Evolutionary conservation across 2,113 vertebrate genomes (phyloP), one percentile per base, ranked within the genome.

Genomic region (Scomber japonicus): DNA sequence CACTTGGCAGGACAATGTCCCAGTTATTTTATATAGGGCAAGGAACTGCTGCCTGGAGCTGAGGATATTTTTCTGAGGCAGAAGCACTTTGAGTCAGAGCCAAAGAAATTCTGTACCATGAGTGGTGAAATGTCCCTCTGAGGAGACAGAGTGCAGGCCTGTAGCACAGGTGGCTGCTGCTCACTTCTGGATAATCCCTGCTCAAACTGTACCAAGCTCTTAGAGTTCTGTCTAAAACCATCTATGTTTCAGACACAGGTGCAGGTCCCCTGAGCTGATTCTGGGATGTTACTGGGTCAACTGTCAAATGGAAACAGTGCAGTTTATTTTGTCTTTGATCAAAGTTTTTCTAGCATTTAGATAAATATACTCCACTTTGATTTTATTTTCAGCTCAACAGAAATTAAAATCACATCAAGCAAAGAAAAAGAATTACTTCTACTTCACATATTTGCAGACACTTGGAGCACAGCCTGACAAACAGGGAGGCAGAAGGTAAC

Each of bases 111-210:
- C 24, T 6, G 57, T 35, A 40, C 40, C 13, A 48, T 54, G 53
- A 46, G 21, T 35, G 53, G 11, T 75, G 49, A 66, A 61, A 45
- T 55, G 27, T 64, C 27, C 16, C 50, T 75, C 67, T 75, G 78
- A 72, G 24, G 16, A 60, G 54, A 57, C 40, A 56, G 15, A 35
- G 66, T 61, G 30, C 49, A 62, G 70, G 71, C 73, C 69, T 79
- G 60, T 70, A 63, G 57, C 65, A 64, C 78, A 82, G 78, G 53
- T 63, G 60, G 40, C 55, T 87, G 59, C 50, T n/a, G 17, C 12
- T 40, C 60, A 57, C 44, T 27, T 53, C 61, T 48, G 11, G 12
- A 31, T 74, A 72, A 85, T 86, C 70, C 35, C 45, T 63, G 57
- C 60, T 76, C 77, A 49, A 49, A 71, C 24, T n/a, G 54, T 27